A percentile compares a stretch with the other conserved stretches of the same genome.
Evolutionary conservation across 2,113 vertebrate genomes (phyloP).

Genomic region (Spea multiplicata): DNA sequence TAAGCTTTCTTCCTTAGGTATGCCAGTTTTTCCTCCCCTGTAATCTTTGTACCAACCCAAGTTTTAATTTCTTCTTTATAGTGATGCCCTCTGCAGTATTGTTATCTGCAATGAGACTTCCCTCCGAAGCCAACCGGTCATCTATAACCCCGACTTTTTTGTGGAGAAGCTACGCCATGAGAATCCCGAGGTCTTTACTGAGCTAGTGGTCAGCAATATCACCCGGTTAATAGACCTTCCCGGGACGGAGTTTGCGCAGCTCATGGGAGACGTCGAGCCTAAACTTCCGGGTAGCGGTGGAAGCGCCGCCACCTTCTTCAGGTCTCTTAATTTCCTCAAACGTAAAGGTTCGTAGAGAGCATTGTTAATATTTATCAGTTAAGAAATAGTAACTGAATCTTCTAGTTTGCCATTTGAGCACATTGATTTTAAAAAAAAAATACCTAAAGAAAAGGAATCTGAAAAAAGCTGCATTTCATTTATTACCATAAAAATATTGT

Average conservation of each 20-base stretch:
- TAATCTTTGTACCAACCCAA: not conserved
- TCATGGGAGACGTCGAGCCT: constrained; percentile 86
- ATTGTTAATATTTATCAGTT: not conserved
- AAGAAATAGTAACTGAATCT: too few relatives aligned
- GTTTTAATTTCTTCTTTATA: constrained; percentile 50
- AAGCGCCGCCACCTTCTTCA: constrained; percentile 80
- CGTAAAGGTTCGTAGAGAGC: constrained; percentile 79
- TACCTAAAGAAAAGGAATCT: too few relatives aligned
- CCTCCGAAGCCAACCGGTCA: constrained; percentile 74
- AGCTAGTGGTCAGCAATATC: constrained; percentile 93
- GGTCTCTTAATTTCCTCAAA: constrained; percentile 90
- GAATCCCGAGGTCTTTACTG: constrained; percentile 83
- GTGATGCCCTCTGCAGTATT: constrained; percentile 79
- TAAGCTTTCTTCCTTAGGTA: not conserved
- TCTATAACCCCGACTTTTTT: constrained; percentile 97
- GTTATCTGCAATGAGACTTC: constrained; percentile 81
- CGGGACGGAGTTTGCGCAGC: constrained; percentile 85
- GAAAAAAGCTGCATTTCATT: too few relatives aligned
- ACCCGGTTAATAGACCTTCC: constrained; percentile 93
- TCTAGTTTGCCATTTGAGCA: too few relatives aligned
- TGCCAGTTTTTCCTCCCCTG: not conserved
- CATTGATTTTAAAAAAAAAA: too few relatives aligned
- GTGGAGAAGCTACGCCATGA: constrained; percentile 98
- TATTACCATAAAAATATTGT: too few relatives aligned
- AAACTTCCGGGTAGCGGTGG: constrained; percentile 73